Conservation (phyloP, 2,888 invertebrate genomes). For the Agrotis clavis region DNA sequence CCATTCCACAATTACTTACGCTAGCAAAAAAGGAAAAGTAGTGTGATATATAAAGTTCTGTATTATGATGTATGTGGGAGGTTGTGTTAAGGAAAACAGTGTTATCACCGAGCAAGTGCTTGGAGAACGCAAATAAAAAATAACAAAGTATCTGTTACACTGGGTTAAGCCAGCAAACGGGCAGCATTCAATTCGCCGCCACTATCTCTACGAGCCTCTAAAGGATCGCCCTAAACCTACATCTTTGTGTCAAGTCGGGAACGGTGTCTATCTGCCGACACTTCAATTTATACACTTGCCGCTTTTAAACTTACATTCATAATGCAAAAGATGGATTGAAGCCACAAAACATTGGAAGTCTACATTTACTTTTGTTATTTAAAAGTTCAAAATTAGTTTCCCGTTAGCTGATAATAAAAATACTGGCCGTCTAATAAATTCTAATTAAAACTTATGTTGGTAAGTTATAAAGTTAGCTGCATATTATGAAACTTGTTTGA, state of each 20-base stretch:
- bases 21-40: slow-evolving; percentile 66
- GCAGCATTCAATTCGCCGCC: slow-evolving; percentile 83
- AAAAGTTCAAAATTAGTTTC: slow-evolving; percentile 65
- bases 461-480: slow-evolving; percentile 75
- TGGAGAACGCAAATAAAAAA: slow-evolving; percentile 76
- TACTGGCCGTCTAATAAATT: slow-evolving; percentile 67
- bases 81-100: slow-evolving; percentile 76
- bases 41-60: slow-evolving; percentile 72
- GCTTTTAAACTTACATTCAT: slow-evolving; percentile 31
- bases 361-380: slow-evolving; percentile 35
- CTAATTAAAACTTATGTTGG: slow-evolving; percentile 78
- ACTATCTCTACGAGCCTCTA: slow-evolving; percentile 81
- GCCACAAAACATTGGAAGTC: neutral
- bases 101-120: slow-evolving; percentile 74
- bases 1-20: slow-evolving; percentile 64
- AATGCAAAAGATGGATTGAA: slow-evolving; percentile 5
- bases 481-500: slow-evolving; percentile 78
- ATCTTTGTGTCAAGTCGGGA: slow-evolving; percentile 73
- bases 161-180: slow-evolving; percentile 83
- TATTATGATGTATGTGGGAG: slow-evolving; percentile 68
- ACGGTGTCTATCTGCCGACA: slow-evolving; percentile 67
- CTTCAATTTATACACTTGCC: slow-evolving; percentile 64
- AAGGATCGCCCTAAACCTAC: slow-evolving; percentile 79
- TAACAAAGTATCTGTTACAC: slow-evolving; percentile 82
- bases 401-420: slow-evolving; percentile 55